Evolutionary conservation across 2,888 invertebrate species (phyloP).

Genomic region (Papilio protenor): DNA sequence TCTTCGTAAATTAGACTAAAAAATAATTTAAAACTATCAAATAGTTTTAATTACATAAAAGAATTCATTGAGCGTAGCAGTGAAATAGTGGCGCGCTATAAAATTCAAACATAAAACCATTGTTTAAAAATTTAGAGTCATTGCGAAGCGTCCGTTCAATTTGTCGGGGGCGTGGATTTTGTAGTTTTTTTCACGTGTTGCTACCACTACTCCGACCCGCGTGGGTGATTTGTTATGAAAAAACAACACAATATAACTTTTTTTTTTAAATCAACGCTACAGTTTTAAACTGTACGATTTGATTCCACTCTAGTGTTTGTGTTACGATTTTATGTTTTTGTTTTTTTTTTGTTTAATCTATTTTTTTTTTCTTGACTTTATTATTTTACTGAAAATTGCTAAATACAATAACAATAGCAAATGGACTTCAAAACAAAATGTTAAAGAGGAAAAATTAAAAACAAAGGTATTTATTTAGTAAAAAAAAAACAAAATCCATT

Average conservation of each 20-base stretch:
- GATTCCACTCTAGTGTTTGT: conserved; percentile 1
- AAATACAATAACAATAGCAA: too few relatives aligned
- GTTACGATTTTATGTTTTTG: background rate
- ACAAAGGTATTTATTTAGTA: too few relatives aligned
- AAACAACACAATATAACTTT: conserved; percentile 9
- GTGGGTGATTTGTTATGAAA: conserved; percentile 27
- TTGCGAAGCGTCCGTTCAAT: conserved; percentile 29
- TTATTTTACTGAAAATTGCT: background rate
- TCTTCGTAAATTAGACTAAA: too few relatives aligned
- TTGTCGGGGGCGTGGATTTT: conserved; percentile 31
- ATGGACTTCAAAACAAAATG: too few relatives aligned
- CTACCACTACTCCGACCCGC: background rate
- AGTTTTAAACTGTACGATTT: conserved; percentile 18
- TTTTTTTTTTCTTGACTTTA: background rate
- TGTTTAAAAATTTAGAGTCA: conserved; percentile 39
- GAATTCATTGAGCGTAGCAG: conserved; percentile 8
- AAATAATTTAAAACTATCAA: background rate
- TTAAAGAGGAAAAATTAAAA: too few relatives aligned
- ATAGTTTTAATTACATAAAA: conserved; percentile 3
- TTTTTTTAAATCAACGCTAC: conserved; percentile 10
- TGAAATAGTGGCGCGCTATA: conserved; percentile 27
- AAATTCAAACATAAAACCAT: conserved; percentile 38
- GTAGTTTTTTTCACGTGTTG: conserved; percentile 36
- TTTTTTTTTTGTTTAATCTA: background rate
- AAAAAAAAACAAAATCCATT: too few relatives aligned